These are phyloP conservation scores for Peromyscus maniculatus DNA, from an alignment of 2,113 vertebrate species.

Conservation along the genomic window DNA sequence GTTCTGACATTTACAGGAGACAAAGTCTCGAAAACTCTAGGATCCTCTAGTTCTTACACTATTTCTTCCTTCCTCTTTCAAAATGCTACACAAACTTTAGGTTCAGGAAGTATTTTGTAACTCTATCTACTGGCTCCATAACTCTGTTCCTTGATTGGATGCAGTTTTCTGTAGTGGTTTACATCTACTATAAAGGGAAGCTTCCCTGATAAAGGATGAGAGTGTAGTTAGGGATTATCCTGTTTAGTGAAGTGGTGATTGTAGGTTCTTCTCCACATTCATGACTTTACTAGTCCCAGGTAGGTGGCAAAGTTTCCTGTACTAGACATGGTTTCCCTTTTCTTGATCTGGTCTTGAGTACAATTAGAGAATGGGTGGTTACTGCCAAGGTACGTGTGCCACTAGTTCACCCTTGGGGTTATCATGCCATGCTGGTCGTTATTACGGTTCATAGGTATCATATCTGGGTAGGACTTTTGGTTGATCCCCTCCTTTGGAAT, in stretches of 20 bases:
- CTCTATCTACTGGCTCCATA: neutral
- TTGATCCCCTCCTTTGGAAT: neutral
- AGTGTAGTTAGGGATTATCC: neutral
- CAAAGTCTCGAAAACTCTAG: neutral
- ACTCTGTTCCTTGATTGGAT: neutral
- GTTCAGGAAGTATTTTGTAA: neutral
- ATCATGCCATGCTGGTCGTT: neutral
- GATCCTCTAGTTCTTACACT: neutral
- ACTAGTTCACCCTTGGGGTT: neutral
- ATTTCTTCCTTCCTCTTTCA: neutral
- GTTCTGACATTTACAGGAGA: neutral
- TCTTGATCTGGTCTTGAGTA: neutral
- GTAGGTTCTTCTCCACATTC: neutral
- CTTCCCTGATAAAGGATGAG: neutral
- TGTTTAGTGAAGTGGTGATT: neutral
- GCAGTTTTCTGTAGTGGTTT: neutral
- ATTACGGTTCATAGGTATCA: neutral
- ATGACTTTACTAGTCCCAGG: neutral
- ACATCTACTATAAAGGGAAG: neutral
- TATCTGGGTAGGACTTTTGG: neutral
- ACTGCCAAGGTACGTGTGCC: neutral
- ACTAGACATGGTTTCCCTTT: neutral
- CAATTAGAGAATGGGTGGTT: neutral
- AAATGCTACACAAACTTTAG: neutral
- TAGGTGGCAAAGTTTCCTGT: neutral